phyloP scores from a whole-genome alignment of 1,140 invertebrate species.

The Aleiodes sp. region DNA sequence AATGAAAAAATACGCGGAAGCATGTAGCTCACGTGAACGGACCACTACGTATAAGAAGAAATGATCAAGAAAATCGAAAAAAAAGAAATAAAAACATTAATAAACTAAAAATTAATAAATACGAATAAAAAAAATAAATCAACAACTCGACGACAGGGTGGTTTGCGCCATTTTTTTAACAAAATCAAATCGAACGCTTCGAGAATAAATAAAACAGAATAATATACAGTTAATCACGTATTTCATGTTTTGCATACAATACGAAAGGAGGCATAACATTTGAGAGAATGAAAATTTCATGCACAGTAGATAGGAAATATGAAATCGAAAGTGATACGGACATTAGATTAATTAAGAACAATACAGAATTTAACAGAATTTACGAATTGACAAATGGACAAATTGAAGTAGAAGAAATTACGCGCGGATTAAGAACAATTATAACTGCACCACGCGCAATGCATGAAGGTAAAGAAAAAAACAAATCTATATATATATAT shows the following conservation, averaged over 20 bases:
- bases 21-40: too few relatives aligned
- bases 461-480: slow-evolving; percentile 41
- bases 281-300: slow-evolving; percentile 16
- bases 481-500: slow-evolving; percentile 37
- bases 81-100: too few relatives aligned
- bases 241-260: not conserved
- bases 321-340: slow-evolving; percentile 25
- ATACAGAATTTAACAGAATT: not conserved
- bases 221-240: too few relatives aligned
- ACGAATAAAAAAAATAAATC: too few relatives aligned
- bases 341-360: slow-evolving; percentile 13
- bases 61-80: too few relatives aligned
- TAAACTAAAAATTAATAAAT: too few relatives aligned
- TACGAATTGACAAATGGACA: slow-evolving; percentile 20
- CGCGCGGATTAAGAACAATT: slow-evolving; percentile 2
- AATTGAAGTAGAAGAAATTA: slow-evolving; percentile 22
- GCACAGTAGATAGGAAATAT: slow-evolving; percentile 27
- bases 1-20: not conserved
- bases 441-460: slow-evolving; percentile 46
- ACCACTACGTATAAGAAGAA: slow-evolving; percentile 27
- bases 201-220: not conserved
- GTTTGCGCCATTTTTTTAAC: too few relatives aligned
- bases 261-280: not conserved
- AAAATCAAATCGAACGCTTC: not conserved
- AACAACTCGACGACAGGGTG: too few relatives aligned